phyloP scores from a whole-genome alignment of 2,113 vertebrate species.

The Hoplias malabaricus region DNA sequence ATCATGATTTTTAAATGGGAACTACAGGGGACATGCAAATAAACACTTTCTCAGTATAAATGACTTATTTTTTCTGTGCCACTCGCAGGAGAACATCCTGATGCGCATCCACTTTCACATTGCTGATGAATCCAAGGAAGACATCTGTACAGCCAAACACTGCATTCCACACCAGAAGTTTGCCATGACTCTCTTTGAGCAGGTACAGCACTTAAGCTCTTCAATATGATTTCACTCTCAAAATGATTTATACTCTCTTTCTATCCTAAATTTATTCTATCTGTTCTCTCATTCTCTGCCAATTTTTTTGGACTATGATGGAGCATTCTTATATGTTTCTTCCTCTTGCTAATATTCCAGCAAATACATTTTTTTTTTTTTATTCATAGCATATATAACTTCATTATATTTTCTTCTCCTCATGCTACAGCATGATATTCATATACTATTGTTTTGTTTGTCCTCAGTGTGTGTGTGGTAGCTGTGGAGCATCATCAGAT shows the following conservation, averaged over 20 bases:
- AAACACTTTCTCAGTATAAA: not conserved
- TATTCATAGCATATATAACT: not conserved
- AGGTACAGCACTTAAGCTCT: slow-evolving; percentile 85
- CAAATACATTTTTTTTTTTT: not conserved
- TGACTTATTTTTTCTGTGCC: not conserved
- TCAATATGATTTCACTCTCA: not conserved
- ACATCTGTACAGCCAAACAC: slow-evolving; percentile 90
- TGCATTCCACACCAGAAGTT: slow-evolving; percentile 98
- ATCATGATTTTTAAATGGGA: not conserved
- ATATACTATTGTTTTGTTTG: slow-evolving; percentile 22
- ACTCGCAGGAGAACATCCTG: slow-evolving; percentile 87
- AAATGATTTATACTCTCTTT: not conserved
- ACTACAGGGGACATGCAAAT: not conserved
- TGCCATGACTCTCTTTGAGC: slow-evolving; percentile 96
- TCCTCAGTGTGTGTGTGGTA: slow-evolving; percentile 90
- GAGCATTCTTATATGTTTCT: not conserved
- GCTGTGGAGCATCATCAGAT: slow-evolving; percentile 93
- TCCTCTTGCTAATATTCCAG: not conserved
- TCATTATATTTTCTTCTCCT: not conserved
- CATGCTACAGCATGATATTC: not conserved
- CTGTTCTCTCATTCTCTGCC: not conserved
- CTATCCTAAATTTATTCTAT: not conserved
- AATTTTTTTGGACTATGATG: not conserved
- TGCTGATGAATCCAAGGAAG: slow-evolving; percentile 91
- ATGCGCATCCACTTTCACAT: slow-evolving; percentile 98